Evolutionary conservation across 2,113 vertebrate species (phyloP).

Genomic region (Callaeas wilsoni): DNA sequence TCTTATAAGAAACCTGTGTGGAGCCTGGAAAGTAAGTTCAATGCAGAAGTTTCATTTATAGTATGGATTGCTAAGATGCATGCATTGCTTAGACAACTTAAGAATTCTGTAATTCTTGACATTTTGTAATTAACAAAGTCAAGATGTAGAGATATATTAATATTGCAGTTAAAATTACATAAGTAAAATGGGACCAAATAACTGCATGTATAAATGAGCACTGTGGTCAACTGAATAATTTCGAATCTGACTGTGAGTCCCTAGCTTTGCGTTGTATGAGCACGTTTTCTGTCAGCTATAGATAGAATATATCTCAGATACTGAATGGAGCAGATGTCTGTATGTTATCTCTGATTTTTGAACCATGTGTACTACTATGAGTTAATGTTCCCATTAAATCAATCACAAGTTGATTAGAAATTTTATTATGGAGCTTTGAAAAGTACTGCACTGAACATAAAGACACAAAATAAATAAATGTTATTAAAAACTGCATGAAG

Average conservation of each 20-base stretch:
- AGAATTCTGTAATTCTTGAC: neutral
- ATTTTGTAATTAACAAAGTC: neutral
- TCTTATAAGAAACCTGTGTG: neutral
- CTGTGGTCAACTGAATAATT: neutral
- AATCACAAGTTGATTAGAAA: neutral
- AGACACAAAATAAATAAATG: neutral
- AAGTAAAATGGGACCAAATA: neutral
- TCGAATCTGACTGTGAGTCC: neutral
- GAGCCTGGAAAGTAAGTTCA: neutral
- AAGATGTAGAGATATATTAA: neutral
- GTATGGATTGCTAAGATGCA: neutral
- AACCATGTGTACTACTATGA: neutral
- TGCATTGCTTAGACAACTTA: neutral
- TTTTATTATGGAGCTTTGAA: neutral
- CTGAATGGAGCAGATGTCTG: neutral
- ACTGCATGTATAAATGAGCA: neutral
- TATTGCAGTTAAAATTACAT: neutral
- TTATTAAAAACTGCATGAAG: neutral
- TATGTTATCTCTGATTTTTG: neutral
- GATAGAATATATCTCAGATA: neutral
- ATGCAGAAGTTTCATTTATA: neutral
- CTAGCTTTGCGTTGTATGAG: neutral
- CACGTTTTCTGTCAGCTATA: neutral
- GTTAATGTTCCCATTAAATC: neutral
- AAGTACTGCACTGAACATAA: neutral